Evolutionary conservation across 2,888 invertebrate genomes (phyloP).

Genomic region (Leptinotarsa tumamoca): DNA sequence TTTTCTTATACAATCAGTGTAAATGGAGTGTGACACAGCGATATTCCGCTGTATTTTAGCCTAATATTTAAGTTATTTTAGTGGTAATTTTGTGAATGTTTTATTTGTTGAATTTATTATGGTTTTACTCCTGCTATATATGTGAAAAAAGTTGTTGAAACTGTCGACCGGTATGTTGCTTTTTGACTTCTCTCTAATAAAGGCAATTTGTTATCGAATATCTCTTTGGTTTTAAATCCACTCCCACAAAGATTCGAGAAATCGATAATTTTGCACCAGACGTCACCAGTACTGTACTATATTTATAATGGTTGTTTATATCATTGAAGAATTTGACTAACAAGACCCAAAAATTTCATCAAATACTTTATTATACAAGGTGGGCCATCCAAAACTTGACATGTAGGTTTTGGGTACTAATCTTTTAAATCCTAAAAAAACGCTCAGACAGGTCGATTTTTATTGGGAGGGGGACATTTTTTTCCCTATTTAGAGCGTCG

Average conservation of each 20-base stretch:
- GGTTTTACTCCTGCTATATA: background rate
- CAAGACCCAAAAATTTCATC: no score
- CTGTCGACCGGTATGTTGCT: background rate
- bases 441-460: no score
- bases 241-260: background rate
- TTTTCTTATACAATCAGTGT: constrained; percentile 16
- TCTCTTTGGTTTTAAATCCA: background rate
- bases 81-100: constrained; percentile 1
- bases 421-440: no score
- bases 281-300: no score
- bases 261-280: no score
- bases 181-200: constrained; percentile 4
- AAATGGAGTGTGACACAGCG: background rate
- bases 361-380: no score
- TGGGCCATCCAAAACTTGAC: no score
- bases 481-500: no score
- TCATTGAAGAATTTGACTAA: no score
- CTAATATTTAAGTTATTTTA: background rate
- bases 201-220: constrained; percentile 2
- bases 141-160: background rate
- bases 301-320: no score
- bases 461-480: no score
- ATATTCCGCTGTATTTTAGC: background rate
- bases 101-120: constrained; percentile 15
- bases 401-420: no score